Evolutionary conservation across 2,113 vertebrate genomes (phyloP), one percentile per base, ranked within the genome.

Genomic region (Stictonetta naevosa): DNA sequence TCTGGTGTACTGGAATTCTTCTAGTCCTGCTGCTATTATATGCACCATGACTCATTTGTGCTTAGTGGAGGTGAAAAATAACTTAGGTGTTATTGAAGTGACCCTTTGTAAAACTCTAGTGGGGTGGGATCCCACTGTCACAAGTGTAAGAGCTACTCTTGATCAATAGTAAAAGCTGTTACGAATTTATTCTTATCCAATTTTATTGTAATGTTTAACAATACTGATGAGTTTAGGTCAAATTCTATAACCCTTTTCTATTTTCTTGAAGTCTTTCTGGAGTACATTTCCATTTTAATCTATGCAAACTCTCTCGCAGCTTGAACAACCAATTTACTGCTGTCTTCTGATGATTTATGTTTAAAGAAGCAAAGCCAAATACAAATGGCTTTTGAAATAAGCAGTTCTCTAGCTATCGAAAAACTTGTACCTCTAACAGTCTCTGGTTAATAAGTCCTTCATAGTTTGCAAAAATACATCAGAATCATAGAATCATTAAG

Each of bases 331-430:
- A 50, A 71, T 72, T 89, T 68, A 71, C 46, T 81, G 66, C 25
- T 9, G 23, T 29, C 77, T 86, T 86, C 10, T 86, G 26, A 64
- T 33, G 46, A 83, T 75, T 86, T 90, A 50, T 86, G 48, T 72
- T 33, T 69, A 52, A 82, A 91, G 71, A 79, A 53, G 59, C 31
- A 8, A 42, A 83, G 40, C 18, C 33, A 88, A 79, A 87, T 85
- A 77, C 10, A 88, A 87, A 40, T 82, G 63, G 18, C 46, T 71
- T 72, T 93, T 62, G 44, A 87, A 90, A 42, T 67, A 69, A 72
- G 84, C 55, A 81, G 4, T 29, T 38, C 13, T 75, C 34, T 58
- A 69, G 33, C 36, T 91, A 86, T 16, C 62, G 60, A 94, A 81
- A 7, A 74, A 40, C 44, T 77, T 84, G 26, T 20, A 46, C 8